phyloP scores from a whole-genome alignment of 2,113 vertebrate genomes.

The Procavia capensis region DNA sequence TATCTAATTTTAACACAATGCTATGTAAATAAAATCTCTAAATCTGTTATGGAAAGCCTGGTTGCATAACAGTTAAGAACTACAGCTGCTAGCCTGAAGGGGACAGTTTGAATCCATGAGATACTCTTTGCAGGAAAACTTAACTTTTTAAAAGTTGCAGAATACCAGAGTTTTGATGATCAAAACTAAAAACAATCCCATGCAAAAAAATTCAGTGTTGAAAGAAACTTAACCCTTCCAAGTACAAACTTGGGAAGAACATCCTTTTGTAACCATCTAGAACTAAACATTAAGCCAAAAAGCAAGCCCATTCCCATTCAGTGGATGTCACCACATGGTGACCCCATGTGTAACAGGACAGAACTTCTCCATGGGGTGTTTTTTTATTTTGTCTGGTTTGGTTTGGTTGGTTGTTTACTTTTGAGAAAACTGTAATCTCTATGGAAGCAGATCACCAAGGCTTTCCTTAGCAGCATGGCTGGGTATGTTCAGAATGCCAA shows the following conservation, averaged over 20 bases:
- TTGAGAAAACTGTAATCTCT: background rate
- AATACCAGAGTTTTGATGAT: constrained; percentile 75
- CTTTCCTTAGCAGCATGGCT: background rate
- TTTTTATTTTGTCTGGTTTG: background rate
- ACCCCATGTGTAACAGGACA: background rate
- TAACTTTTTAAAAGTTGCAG: constrained; percentile 70
- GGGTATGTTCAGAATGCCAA: background rate
- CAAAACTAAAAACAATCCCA: constrained; percentile 54
- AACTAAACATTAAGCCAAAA: constrained; percentile 68
- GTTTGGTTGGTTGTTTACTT: too few relatives aligned
- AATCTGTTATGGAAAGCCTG: background rate
- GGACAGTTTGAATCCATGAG: too few relatives aligned
- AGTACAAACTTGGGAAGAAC: constrained; percentile 69
- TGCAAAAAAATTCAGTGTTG: constrained; percentile 72
- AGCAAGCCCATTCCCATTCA: too few relatives aligned
- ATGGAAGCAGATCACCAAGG: background rate
- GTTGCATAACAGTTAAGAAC: too few relatives aligned
- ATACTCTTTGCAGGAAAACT: constrained; percentile 52
- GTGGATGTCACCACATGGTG: too few relatives aligned
- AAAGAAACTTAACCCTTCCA: constrained; percentile 71
- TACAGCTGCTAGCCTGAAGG: too few relatives aligned
- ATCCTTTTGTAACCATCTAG: constrained; percentile 76
- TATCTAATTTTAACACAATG: background rate
- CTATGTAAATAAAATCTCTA: background rate
- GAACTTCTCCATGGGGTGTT: background rate